phyloP scores from a whole-genome alignment of 2,113 vertebrate genomes.

The Cynopterus brachyotis region DNA sequence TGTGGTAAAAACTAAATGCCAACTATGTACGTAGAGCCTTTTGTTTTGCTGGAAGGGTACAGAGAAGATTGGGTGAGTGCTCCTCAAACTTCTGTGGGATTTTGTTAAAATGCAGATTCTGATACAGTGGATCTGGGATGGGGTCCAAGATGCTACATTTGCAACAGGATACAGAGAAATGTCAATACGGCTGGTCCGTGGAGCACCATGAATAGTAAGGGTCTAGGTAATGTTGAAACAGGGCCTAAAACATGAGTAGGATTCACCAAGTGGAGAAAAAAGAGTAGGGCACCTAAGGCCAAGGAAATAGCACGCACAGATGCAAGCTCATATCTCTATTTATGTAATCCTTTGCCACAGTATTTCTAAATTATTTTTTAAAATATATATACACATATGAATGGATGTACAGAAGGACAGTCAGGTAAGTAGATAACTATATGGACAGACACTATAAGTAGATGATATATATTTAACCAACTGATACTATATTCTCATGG shows the following conservation, averaged over 20 bases:
- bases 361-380: neutral
- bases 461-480: neutral
- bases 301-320: neutral
- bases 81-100: neutral
- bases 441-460: neutral
- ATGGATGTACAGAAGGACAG: too few species aligned
- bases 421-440: neutral
- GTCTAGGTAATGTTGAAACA: neutral
- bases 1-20: neutral
- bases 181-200: neutral
- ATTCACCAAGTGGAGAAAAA: neutral
- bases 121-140: neutral
- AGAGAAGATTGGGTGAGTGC: neutral
- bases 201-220: neutral
- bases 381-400: neutral
- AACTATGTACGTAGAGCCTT: neutral
- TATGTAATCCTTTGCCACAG: neutral
- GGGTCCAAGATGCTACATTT: neutral
- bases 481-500: neutral
- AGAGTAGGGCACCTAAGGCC: neutral
- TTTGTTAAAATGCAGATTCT: neutral
- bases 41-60: neutral
- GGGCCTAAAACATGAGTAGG: neutral
- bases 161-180: neutral
- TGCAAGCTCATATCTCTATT: rapidly evolving